phyloP scores from a whole-genome alignment of 2,113 vertebrate genomes.

The Indicator indicator region DNA sequence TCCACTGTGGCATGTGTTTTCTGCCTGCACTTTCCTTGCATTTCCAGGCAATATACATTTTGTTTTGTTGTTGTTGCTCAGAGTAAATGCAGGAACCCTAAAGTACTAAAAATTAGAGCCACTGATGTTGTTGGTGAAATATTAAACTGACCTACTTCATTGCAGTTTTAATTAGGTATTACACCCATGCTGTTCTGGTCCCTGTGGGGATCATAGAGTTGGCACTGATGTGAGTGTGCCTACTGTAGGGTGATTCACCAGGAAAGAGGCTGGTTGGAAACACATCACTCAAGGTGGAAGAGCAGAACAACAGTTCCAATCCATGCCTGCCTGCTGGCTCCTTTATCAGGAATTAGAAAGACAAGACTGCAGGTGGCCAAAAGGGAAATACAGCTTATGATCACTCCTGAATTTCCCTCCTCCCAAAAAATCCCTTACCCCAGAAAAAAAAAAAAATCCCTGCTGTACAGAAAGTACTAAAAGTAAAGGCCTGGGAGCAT shows the following conservation, averaged over 20 bases:
- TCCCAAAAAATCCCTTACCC: background rate
- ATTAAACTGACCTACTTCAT: conserved; percentile 64
- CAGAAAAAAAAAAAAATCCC: background rate
- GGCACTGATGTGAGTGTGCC: conserved; percentile 17
- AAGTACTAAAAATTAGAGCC: conserved; percentile 54
- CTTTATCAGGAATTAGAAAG: background rate
- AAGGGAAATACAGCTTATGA: background rate
- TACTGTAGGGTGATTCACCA: background rate
- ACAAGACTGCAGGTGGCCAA: background rate
- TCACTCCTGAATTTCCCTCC: background rate
- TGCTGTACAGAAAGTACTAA: background rate
- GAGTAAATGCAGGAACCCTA: conserved; percentile 39
- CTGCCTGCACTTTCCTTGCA: background rate
- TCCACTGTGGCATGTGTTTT: background rate
- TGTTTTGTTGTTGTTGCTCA: background rate
- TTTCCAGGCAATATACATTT: background rate
- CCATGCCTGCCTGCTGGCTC: background rate
- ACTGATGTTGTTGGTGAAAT: conserved; percentile 60
- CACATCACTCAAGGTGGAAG: background rate
- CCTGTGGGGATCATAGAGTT: conserved; percentile 52
- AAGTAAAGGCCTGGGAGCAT: background rate
- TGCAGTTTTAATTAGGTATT: conserved; percentile 72
- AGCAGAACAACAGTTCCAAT: background rate
- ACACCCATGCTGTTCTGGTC: conserved; percentile 38
- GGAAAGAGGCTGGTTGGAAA: conserved; percentile 5